A percentile compares a stretch with the other conserved stretches of the same genome.
These are phyloP conservation scores for Hycleus phaleratus DNA, from an alignment of 1,140 invertebrate genomes.

Conservation along the genomic window DNA sequence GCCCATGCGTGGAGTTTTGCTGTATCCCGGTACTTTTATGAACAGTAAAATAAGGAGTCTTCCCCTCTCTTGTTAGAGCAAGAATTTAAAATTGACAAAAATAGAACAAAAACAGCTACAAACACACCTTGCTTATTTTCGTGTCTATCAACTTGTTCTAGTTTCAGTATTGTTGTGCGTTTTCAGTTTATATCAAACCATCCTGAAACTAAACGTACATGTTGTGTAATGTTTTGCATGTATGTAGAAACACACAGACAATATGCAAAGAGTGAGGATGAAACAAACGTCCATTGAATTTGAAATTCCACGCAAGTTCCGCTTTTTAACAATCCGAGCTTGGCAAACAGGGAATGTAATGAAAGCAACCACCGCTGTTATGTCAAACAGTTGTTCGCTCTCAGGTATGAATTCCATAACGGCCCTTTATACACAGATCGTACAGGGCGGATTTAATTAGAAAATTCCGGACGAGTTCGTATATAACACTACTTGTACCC, in stretches of 20 bases:
- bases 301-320: slow-evolving; percentile 26
- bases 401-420: slow-evolving; percentile 37
- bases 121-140: too few relatives aligned
- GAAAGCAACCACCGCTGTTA: slow-evolving; percentile 32
- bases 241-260: too few relatives aligned
- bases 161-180: too few relatives aligned
- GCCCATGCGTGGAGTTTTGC: slow-evolving; percentile 4
- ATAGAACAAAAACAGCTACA: too few relatives aligned
- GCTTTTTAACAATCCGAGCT: slow-evolving; percentile 31
- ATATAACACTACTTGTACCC: neutral
- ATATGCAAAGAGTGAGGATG: too few relatives aligned
- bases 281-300: slow-evolving; percentile 15
- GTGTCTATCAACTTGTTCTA: too few relatives aligned
- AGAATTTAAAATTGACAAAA: too few relatives aligned
- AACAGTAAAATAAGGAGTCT: slow-evolving; percentile 9
- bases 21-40: slow-evolving; percentile 3
- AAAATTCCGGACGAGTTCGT: slow-evolving; percentile 29
- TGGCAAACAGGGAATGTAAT: slow-evolving; percentile 32
- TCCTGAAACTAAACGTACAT: too few relatives aligned
- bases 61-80: neutral
- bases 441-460: slow-evolving; percentile 32
- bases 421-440: slow-evolving; percentile 25
- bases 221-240: too few relatives aligned
- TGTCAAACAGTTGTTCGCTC: slow-evolving; percentile 35
- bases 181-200: too few relatives aligned